These are phyloP conservation scores for Burhinus oedicnemus DNA, from an alignment of 2,113 vertebrate species.

Conservation along the genomic window DNA sequence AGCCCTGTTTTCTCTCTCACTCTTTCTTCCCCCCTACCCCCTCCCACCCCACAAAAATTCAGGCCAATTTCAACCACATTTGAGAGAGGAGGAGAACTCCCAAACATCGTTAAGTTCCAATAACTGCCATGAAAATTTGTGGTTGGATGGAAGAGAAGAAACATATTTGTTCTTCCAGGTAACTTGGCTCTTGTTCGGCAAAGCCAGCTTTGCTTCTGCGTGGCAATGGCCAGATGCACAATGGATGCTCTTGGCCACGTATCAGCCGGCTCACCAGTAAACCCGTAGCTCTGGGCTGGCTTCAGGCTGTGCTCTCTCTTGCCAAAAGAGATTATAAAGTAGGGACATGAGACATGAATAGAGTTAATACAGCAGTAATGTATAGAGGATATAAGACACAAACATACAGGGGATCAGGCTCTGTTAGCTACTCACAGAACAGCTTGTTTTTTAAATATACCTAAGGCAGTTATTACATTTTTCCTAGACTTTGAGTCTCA, in stretches of 20 bases:
- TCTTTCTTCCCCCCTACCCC: not conserved
- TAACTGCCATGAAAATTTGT: not conserved
- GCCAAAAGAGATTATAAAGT: not conserved
- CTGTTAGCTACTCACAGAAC: not conserved
- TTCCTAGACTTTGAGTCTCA: not conserved
- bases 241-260: fast-evolving
- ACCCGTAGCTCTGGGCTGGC: not conserved
- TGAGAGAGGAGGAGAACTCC: not conserved
- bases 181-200: not conserved
- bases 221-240: not conserved
- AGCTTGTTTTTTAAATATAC: not conserved
- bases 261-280: not conserved
- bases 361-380: not conserved
- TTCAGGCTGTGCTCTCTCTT: not conserved
- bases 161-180: slow-evolving; percentile 36
- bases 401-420: not conserved
- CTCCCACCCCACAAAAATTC: not conserved
- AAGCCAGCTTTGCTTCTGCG: not conserved
- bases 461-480: not conserved
- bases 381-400: not conserved
- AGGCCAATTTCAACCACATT: slow-evolving; percentile 17
- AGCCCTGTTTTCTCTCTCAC: not conserved
- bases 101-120: not conserved
- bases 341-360: not conserved
- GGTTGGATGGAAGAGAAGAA: not conserved